A percentile compares a stretch with the other conserved stretches of the same genome.
Conservation (phyloP, 2,888 invertebrate genomes). For the Thera britannica region DNA sequence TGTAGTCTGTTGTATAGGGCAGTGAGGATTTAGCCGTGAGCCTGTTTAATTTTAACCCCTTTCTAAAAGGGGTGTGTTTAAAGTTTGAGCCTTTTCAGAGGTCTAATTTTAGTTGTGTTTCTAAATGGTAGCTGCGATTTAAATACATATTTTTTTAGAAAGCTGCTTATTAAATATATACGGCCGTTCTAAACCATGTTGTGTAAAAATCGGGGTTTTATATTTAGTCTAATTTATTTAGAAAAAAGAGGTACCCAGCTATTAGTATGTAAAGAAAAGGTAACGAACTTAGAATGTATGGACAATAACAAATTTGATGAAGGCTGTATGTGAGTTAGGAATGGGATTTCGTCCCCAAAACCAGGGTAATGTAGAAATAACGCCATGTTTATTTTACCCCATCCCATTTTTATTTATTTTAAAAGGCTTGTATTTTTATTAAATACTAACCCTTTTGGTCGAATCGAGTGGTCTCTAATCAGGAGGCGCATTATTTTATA, state of each 20-base stretch:
- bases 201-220: not conserved
- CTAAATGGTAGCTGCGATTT: not conserved
- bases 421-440: not conserved
- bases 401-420: not conserved
- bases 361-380: constrained; percentile 80
- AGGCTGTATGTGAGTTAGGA: constrained; percentile 74
- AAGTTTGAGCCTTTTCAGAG: too few species aligned
- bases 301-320: constrained; percentile 78
- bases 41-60: too few species aligned
- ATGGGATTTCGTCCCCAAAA: constrained; percentile 74
- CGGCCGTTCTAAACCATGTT: too few species aligned
- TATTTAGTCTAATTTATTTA: not conserved
- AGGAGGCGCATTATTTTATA: not conserved
- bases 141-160: not conserved
- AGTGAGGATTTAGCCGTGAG: not conserved
- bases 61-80: too few species aligned
- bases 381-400: constrained; percentile 51
- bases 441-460: not conserved
- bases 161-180: not conserved
- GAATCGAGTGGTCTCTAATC: not conserved
- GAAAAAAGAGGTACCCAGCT: constrained; percentile 33
- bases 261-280: constrained; percentile 39
- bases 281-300: constrained; percentile 59
- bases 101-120: not conserved
- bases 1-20: not conserved